These are phyloP conservation scores for Sardinella longiceps DNA, from an alignment of 2,797 vertebrate species.

Conservation along the genomic window DNA sequence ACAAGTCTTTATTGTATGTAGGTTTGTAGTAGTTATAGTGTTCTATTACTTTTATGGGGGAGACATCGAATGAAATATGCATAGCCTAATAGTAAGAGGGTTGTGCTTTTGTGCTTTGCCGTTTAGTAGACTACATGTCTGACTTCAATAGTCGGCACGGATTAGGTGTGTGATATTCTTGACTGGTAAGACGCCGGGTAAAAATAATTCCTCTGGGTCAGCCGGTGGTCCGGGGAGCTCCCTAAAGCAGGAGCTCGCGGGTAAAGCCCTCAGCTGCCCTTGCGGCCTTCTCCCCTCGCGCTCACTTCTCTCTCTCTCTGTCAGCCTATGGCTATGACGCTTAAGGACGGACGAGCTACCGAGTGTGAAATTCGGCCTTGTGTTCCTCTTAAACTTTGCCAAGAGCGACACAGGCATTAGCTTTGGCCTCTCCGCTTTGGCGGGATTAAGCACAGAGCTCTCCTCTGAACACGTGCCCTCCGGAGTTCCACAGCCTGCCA, in stretches of 20 bases:
- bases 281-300: background rate
- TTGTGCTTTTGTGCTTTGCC: background rate
- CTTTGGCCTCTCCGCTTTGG: slow-evolving; percentile 61
- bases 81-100: background rate
- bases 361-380: slow-evolving; percentile 66
- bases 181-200: background rate
- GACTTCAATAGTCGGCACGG: background rate
- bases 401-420: slow-evolving; percentile 60
- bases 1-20: background rate
- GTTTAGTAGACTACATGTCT: background rate
- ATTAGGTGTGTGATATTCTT: background rate
- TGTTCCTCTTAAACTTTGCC: slow-evolving; percentile 60
- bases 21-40: background rate
- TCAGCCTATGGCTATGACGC: slow-evolving; percentile 31
- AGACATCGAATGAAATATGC: background rate
- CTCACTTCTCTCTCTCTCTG: slow-evolving; percentile 43
- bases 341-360: slow-evolving; percentile 57
- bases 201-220: slow-evolving; percentile 1
- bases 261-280: background rate
- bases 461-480: slow-evolving; percentile 54
- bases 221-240: background rate
- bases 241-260: background rate
- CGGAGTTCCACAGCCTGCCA: slow-evolving; percentile 36
- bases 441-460: slow-evolving; percentile 62
- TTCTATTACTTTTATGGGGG: background rate